Evolutionary conservation across 2,113 vertebrate species (phyloP).

Genomic region (Catharus minimus): DNA sequence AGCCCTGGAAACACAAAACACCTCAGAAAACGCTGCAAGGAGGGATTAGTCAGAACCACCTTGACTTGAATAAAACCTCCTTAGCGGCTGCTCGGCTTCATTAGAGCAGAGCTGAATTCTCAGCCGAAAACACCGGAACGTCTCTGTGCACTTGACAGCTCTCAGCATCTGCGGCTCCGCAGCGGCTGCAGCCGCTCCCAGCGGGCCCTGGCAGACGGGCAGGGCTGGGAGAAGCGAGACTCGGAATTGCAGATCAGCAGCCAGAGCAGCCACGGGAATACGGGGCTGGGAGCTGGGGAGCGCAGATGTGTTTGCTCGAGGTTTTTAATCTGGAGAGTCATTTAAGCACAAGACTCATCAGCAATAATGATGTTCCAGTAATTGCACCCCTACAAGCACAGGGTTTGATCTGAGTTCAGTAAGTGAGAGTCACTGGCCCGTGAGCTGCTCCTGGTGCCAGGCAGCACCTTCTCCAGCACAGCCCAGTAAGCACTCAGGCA

Average conservation of each 20-base stretch:
- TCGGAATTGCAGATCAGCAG: not conserved
- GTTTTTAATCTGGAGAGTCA: not conserved
- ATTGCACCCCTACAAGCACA: not conserved
- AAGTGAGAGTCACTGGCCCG: not conserved
- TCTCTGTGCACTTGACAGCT: not conserved
- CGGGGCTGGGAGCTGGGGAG: not conserved
- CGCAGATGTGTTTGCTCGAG: fast-evolving
- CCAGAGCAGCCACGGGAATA: not conserved
- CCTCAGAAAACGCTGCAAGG: not conserved
- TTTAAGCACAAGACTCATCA: not conserved
- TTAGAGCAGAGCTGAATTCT: not conserved
- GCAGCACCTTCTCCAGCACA: not conserved
- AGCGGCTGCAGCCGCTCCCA: not conserved
- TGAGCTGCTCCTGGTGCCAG: not conserved
- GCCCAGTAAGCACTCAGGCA: not conserved
- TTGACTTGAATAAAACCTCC: not conserved
- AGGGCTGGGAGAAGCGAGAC: not conserved
- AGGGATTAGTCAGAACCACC: not conserved
- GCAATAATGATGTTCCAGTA: not conserved
- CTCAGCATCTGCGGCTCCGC: not conserved
- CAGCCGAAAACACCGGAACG: not conserved
- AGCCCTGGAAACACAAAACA: not conserved
- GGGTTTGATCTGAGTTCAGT: not conserved
- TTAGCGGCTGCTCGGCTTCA: not conserved
- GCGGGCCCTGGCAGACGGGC: not conserved